These are phyloP conservation scores for Drosophila mercatorum DNA, from an alignment of 2,888 invertebrate species.

Conservation along the genomic window DNA sequence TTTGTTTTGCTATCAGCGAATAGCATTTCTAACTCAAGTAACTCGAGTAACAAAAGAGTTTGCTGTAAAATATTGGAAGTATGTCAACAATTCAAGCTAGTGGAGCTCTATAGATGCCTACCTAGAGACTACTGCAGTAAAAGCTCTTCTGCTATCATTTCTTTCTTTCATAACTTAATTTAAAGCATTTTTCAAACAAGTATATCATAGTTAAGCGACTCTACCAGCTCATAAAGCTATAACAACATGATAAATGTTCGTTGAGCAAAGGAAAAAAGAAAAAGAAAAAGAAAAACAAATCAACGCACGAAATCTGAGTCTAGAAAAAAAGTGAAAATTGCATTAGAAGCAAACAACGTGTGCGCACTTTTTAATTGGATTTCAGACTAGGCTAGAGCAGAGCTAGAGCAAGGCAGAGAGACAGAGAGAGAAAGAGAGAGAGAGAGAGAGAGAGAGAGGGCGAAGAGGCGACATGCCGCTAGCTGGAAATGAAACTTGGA, in stretches of 20 bases:
- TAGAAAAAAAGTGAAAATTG: slow-evolving; percentile 68
- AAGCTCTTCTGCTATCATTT: not conserved
- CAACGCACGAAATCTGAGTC: slow-evolving; percentile 10
- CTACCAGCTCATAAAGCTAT: not conserved
- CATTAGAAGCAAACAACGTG: slow-evolving; percentile 60
- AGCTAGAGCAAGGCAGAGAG: not conserved
- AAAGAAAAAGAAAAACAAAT: slow-evolving; percentile 2
- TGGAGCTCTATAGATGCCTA: not conserved
- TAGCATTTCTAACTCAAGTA: not conserved
- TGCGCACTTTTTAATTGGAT: slow-evolving; percentile 78
- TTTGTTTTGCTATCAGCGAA: not conserved
- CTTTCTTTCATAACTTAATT: not conserved
- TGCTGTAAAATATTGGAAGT: not conserved
- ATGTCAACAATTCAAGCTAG: not conserved
- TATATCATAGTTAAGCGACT: not conserved
- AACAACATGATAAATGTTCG: slow-evolving; percentile 2
- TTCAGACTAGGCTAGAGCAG: slow-evolving; percentile 44
- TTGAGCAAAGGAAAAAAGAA: not conserved
- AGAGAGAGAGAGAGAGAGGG: slow-evolving; percentile 5
- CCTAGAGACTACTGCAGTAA: not conserved
- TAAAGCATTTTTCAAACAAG: not conserved
- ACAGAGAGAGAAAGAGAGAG: not conserved
- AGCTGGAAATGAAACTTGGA: slow-evolving; percentile 24
- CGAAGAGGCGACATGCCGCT: slow-evolving; percentile 29
- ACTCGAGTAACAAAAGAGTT: not conserved